These are phyloP conservation scores for Poecilia wingei DNA, from an alignment of 2,797 vertebrate species.

Conservation along the genomic window DNA sequence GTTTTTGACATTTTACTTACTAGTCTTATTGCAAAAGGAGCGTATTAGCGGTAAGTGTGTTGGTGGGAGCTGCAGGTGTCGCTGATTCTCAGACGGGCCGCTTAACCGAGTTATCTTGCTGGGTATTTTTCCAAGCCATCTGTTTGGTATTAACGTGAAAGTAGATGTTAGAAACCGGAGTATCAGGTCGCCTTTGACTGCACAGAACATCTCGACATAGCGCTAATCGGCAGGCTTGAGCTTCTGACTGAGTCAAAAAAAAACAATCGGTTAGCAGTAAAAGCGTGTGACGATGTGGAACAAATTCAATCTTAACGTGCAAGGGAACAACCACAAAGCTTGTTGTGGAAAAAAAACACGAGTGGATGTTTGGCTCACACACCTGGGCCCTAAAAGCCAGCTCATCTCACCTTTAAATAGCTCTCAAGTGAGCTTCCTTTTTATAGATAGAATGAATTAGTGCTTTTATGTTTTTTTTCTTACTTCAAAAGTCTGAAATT, in stretches of 20 bases:
- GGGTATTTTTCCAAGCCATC: conserved; percentile 51
- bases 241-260: conserved; percentile 28
- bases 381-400: conserved; percentile 23
- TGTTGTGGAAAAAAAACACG: conserved; percentile 8
- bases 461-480: background rate
- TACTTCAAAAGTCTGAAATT: background rate
- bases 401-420: conserved; percentile 15
- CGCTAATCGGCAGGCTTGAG: conserved; percentile 21
- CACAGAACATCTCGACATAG: conserved; percentile 20
- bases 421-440: conserved; percentile 31
- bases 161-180: conserved; percentile 24
- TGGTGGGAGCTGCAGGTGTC: conserved; percentile 64
- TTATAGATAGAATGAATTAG: background rate
- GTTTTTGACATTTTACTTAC: conserved; percentile 7
- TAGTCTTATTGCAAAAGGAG: conserved; percentile 29
- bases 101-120: conserved; percentile 55
- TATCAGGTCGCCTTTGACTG: conserved; percentile 44
- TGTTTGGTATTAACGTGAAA: conserved; percentile 62
- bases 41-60: conserved; percentile 18
- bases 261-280: conserved; percentile 25
- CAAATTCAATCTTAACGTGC: conserved; percentile 33
- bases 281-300: conserved; percentile 13
- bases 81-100: conserved; percentile 49
- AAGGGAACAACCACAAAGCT: conserved; percentile 20
- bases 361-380: conserved; percentile 11